Conservation (phyloP, 2,113 vertebrate genomes). For the Aix galericulata region DNA sequence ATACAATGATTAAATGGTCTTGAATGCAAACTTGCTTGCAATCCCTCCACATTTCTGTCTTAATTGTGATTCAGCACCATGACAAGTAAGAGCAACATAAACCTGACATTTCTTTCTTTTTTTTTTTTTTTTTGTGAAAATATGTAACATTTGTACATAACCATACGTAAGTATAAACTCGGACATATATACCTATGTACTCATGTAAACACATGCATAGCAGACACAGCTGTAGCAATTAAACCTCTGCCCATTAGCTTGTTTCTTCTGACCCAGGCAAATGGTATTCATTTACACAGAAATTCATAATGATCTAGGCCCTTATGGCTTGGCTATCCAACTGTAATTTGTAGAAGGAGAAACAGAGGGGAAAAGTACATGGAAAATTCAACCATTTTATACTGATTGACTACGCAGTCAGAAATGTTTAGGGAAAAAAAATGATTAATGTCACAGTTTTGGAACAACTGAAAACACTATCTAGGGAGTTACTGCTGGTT, state of each 20-base stretch:
- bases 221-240: not conserved
- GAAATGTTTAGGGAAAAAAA: not conserved
- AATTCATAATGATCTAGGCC: not conserved
- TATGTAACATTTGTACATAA: fast-evolving
- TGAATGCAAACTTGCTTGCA: not conserved
- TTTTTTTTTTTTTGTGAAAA: not conserved
- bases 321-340: not conserved
- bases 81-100: not conserved
- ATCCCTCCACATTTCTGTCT: not conserved
- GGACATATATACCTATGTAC: not conserved
- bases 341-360: not conserved
- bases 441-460: not conserved
- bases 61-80: not conserved
- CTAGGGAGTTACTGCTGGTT: not conserved
- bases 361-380: not conserved
- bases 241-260: not conserved
- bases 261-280: not conserved
- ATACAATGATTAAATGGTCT: not conserved
- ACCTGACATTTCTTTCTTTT: not conserved
- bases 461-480: not conserved
- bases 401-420: not conserved
- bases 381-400: not conserved
- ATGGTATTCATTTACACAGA: not conserved
- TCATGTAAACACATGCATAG: not conserved
- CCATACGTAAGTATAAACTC: not conserved